A percentile compares a stretch with the other conserved stretches of the same genome.
These are phyloP conservation scores for Oxycera nigricornis DNA, from an alignment of 2,888 invertebrate genomes.

Conservation along the genomic window DNA sequence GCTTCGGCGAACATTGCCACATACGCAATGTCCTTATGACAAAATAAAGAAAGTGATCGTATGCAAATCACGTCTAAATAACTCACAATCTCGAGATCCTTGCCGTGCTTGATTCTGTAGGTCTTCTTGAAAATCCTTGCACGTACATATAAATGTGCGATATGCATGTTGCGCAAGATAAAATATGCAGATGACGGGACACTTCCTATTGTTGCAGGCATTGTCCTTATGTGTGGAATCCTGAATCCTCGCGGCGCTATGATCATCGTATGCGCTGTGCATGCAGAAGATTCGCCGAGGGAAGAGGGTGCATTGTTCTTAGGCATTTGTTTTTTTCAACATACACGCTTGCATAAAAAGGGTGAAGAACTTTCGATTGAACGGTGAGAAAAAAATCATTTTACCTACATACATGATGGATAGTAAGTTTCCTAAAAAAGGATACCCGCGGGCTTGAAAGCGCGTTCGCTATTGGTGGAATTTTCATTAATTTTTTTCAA, in stretches of 20 bases:
- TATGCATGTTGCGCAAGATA: constrained; percentile 31
- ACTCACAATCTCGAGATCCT: constrained; percentile 15
- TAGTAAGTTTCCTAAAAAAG: constrained; percentile 9
- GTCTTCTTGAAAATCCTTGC: constrained; percentile 8
- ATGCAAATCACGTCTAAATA: constrained; percentile 31
- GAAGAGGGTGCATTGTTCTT: constrained; percentile 37
- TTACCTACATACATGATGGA: constrained; percentile 11
- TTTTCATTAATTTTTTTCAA: constrained; percentile 19
- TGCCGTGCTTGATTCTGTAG: background rate
- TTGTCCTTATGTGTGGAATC: constrained; percentile 28
- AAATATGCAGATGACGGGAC: constrained; percentile 37
- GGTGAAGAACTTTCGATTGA: constrained; percentile 32
- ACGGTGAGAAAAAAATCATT: constrained; percentile 35
- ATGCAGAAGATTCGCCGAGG: constrained; percentile 17
- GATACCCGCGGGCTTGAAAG: constrained; percentile 26
- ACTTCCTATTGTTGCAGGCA: constrained; percentile 34
- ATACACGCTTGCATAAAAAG: constrained; percentile 2
- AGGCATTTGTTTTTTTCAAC: constrained; percentile 24
- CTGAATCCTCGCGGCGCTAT: constrained; percentile 35
- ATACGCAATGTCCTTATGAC: background rate
- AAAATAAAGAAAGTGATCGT: constrained; percentile 8
- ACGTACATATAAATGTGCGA: background rate
- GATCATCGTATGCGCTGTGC: background rate
- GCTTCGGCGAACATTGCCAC: constrained; percentile 15
- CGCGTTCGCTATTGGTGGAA: constrained; percentile 21